Evolutionary conservation across 2,113 vertebrate genomes (phyloP), one percentile per base, ranked within the genome.

Genomic region (Planiliza haematocheilus): DNA sequence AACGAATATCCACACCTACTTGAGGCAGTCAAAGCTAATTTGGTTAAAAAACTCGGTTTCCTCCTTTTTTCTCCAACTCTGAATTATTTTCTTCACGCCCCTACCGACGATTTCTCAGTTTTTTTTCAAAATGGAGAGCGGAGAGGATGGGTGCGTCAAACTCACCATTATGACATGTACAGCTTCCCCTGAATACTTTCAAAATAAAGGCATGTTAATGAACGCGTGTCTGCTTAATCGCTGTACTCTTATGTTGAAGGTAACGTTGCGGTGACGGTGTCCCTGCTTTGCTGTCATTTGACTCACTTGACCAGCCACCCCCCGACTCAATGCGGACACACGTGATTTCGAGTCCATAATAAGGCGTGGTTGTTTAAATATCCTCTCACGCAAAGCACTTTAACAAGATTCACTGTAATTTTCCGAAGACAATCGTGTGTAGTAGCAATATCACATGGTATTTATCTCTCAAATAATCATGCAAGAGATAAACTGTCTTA

Each of bases 291-390:
- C 11, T 2, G 1, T 0, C 3, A 0, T 36, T 77, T 84, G 42
- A 82, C 63, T 16, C 1, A 18, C 1, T 6, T 48, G 24, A 59
- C 45, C 12, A 14, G 4, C 0, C 2, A 17, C 70, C 71, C 69
- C 53, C 72, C 50, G 59, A 41, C 17, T 52, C 12, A 21, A 0
- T 9, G 2, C 18, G 3, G 41, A 43, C 69, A 30, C 21, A 10
- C 43, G 69, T 18, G 74, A 38, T 59, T 64, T 45, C 41, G 0
- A 52, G 41, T 30, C 30, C 38, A 50, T 61, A 67, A 58, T 34
- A 61, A 48, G 64, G 85, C 74, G 87, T 85, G 80, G 74, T 18
- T 57, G 58, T 70, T 68, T 57, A 64, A 68, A 74, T 37, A 17
- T 60, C 50, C 18, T 70, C 37, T 79, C 51, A 70, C 48, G 48